phyloP scores from a whole-genome alignment of 2,888 invertebrate genomes.

The Drosophila demipolita region DNA sequence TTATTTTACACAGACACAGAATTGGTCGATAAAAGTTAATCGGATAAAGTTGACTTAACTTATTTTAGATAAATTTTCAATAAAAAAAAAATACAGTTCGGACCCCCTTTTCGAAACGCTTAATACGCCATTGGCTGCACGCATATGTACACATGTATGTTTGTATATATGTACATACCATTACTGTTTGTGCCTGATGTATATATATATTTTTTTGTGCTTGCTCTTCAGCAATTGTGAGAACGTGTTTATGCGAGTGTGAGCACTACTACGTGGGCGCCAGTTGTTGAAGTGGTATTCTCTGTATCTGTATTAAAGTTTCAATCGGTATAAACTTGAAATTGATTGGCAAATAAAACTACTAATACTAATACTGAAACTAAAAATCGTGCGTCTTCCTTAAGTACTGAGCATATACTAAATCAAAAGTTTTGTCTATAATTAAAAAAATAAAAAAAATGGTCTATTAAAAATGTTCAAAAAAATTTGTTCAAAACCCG shows the following conservation, averaged over 20 bases:
- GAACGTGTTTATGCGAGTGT: slow-evolving; percentile 7
- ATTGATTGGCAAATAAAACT: neutral
- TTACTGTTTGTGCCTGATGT: neutral
- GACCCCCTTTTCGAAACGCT: neutral
- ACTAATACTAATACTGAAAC: neutral
- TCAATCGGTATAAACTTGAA: neutral
- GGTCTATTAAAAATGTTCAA: too few species aligned
- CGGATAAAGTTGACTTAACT: neutral
- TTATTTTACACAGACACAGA: neutral
- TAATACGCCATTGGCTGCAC: neutral
- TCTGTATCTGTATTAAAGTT: neutral
- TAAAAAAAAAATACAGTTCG: neutral
- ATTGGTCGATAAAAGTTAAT: neutral
- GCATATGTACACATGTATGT: neutral
- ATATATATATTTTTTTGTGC: neutral
- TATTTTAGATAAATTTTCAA: neutral
- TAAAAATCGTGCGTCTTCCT: neutral
- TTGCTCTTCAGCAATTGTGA: slow-evolving; percentile 3
- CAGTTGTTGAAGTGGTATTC: neutral
- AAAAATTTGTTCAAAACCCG: too few species aligned
- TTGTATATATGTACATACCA: slow-evolving; percentile 1
- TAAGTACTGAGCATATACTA: neutral
- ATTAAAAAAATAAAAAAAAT: too few species aligned
- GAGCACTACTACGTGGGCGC: slow-evolving; percentile 1
- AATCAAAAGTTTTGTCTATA: too few species aligned